Evolutionary conservation across 2,888 invertebrate genomes (phyloP), one percentile per base, ranked within the genome.

Genomic region (Nezara viridula): DNA sequence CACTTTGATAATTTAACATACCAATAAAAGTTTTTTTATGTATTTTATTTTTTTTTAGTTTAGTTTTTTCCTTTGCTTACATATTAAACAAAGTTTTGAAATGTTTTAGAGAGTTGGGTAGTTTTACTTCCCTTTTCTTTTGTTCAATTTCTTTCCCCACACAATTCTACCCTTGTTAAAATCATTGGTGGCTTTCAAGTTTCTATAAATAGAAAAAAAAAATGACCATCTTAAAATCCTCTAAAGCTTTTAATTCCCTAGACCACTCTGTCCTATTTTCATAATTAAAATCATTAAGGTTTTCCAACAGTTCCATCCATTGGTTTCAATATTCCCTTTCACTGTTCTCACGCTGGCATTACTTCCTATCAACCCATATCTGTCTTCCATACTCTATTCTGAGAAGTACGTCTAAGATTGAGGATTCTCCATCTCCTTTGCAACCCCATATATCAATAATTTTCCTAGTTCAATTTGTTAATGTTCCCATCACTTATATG

Each of bases 1-100:
- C 49, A 27, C 49, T 87, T n/a, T 60, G 37, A 77, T 24, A 77
- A 77, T 77, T 40, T 44, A 81, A n/a, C 81, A 44, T 24, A 81
- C n/a, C 24, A 44, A 81, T 66, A 66, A 66, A 66, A 32, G 32
- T 66, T 66, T 66, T 66, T 27, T 37, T 32, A 32, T 32, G 32
- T 66, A 66, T 66, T 32, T 66, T 60, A 27, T 2, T 66, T 66
- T 19, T 66, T 32, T 66, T 27, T 4, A 0, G 44, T 44, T 60
- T 60, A 27, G 10, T n/a, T 27, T 66, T 66, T 37, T 19, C 66
- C 16, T 32, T 66, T 32, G 32, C 1, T 7, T 32, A 5, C 3
- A 2, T n/a, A n/a, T 19, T 32, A 66, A 66, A 66, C 27, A 9
- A 16, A 32, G 19, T 66, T 32, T 66, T 32, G 5, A 4, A 32